A percentile compares a stretch with the other conserved stretches of the same genome.
phyloP scores from a whole-genome alignment of 53 echinoderm and acorn worm genomes.

The Henricia sp. region DNA sequence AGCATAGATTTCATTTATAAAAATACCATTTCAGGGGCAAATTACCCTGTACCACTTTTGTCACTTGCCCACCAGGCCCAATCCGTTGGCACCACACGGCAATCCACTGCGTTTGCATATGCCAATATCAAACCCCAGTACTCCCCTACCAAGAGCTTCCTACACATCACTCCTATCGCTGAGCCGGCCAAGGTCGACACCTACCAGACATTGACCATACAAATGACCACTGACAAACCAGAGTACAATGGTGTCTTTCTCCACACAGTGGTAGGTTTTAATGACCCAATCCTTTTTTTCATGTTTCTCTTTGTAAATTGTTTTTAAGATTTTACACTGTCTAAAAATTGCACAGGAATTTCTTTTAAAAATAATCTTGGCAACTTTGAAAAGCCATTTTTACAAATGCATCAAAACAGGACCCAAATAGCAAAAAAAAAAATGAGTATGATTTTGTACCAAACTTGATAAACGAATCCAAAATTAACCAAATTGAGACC shows the following conservation, averaged over 20 bases:
- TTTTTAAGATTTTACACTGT: too few species aligned
- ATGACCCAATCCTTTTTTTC: too few species aligned
- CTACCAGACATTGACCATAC: slow-evolving; percentile 46
- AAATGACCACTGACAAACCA: slow-evolving; percentile 25
- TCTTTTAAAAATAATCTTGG: too few species aligned
- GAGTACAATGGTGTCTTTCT: slow-evolving; percentile 45
- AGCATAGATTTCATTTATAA: too few species aligned
- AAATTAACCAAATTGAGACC: too few species aligned
- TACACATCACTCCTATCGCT: slow-evolving; percentile 63
- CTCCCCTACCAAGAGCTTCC: slow-evolving; percentile 66
- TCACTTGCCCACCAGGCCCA: neutral
- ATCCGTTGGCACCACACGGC: neutral
- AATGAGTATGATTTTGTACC: too few species aligned
- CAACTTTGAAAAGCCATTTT: neutral
- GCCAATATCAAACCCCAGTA: neutral
- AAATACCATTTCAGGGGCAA: too few species aligned
- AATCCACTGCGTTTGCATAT: neutral
- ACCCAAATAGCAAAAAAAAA: too few species aligned
- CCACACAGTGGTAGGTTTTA: slow-evolving; percentile 54
- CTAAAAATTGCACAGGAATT: too few species aligned
- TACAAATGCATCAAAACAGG: too few species aligned
- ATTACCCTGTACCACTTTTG: neutral
- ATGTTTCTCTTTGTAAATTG: neutral
- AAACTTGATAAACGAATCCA: too few species aligned
- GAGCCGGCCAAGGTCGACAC: slow-evolving; percentile 42